Conservation (phyloP, 2,888 invertebrate genomes). For the Chrysina gloriosa region DNA sequence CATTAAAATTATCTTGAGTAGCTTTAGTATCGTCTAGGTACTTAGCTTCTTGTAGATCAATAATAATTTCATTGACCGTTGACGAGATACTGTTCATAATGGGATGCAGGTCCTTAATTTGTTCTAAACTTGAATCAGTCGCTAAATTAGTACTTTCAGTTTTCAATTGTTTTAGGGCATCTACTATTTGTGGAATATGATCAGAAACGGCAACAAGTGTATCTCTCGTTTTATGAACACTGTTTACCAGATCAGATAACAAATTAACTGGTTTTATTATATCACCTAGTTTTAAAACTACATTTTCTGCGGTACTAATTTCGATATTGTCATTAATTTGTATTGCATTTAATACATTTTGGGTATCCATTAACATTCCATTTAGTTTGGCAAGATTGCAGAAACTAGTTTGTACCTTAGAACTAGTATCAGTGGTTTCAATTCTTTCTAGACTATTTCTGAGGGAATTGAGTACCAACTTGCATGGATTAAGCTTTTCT, state of each 20-base stretch:
- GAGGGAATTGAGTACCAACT: constrained; percentile 28
- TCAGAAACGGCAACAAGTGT: not conserved
- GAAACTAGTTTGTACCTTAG: constrained; percentile 26
- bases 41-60: not conserved
- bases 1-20: not conserved
- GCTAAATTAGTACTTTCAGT: not conserved
- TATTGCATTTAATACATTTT: not conserved
- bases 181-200: not conserved
- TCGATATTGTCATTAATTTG: not conserved
- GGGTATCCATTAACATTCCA: not conserved
- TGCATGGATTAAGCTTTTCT: constrained; percentile 33
- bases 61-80: not conserved
- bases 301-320: not conserved
- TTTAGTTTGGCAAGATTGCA: constrained; percentile 38
- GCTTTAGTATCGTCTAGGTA: constrained; percentile 1
- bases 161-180: not conserved
- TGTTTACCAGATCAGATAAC: not conserved
- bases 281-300: not conserved
- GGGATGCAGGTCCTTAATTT: too few species aligned
- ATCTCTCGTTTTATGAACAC: not conserved
- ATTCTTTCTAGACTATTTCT: constrained; percentile 8
- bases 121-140: not conserved
- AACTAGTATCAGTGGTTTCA: not conserved
- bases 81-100: not conserved
- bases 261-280: not conserved